These are phyloP conservation scores for Epicampocera succincta DNA, from an alignment of 2,888 invertebrate genomes.

Conservation along the genomic window DNA sequence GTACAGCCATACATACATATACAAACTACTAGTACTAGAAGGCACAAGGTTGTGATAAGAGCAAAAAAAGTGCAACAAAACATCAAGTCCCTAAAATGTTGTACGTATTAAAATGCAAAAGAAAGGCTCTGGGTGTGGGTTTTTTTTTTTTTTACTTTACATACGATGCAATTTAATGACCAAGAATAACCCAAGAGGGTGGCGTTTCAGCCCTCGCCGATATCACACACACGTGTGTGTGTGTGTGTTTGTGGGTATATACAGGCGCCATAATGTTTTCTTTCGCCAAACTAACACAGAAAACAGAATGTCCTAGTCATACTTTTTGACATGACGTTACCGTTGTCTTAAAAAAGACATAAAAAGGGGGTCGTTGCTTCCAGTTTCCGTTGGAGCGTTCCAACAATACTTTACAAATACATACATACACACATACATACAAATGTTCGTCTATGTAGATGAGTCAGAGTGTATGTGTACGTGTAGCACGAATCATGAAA, in stretches of 20 bases:
- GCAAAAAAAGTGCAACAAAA: slow-evolving; percentile 49
- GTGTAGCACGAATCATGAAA: not conserved
- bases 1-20: not conserved
- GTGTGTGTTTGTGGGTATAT: not conserved
- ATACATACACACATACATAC: not conserved
- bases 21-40: not conserved
- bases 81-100: slow-evolving; percentile 43
- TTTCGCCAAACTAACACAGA: slow-evolving; percentile 1
- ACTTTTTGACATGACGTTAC: slow-evolving; percentile 33
- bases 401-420: not conserved
- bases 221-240: not conserved
- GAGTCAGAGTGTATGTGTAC: too few relatives aligned
- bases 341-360: not conserved
- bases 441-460: not conserved
- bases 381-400: slow-evolving; percentile 56
- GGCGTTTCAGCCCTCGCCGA: slow-evolving; percentile 11
- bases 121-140: slow-evolving; percentile 31
- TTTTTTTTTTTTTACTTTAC: not conserved
- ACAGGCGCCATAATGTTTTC: slow-evolving; percentile 49
- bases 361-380: slow-evolving; percentile 52
- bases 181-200: slow-evolving; percentile 25
- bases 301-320: slow-evolving; percentile 38
- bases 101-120: slow-evolving; percentile 25
- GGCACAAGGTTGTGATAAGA: slow-evolving; percentile 49
- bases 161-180: not conserved